Percentiles rank a stretch among this genome's conserved stretches.
Conservation (phyloP, 2,797 vertebrate species). For the Masticophis lateralis region DNA sequence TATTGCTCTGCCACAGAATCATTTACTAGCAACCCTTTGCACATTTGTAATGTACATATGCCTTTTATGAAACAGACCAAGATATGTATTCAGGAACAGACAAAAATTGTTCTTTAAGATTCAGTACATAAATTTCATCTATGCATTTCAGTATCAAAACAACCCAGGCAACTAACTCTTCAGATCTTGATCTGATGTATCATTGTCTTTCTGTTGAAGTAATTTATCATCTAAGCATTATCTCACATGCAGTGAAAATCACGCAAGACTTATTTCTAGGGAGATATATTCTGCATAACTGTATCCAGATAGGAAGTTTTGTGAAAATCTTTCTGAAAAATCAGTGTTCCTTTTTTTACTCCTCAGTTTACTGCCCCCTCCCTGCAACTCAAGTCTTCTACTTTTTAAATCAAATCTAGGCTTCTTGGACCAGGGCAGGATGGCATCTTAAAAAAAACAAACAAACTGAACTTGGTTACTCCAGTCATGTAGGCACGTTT, state of each 20-base stretch:
- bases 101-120: neutral
- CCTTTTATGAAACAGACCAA: neutral
- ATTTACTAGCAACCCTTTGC: neutral
- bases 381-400: neutral
- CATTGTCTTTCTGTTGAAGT: neutral
- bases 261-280: neutral
- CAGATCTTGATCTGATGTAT: neutral
- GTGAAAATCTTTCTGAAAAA: neutral
- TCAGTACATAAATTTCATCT: neutral
- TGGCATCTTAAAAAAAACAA: neutral
- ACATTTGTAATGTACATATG: neutral
- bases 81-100: neutral
- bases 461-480: neutral
- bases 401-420: neutral
- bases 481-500: neutral
- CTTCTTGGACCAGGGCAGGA: accelerated
- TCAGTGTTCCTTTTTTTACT: neutral
- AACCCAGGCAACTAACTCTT: neutral
- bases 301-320: neutral
- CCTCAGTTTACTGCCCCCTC: accelerated
- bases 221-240: neutral
- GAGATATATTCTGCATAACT: neutral
- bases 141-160: neutral
- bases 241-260: neutral
- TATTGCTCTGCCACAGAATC: neutral